These are phyloP conservation scores for Watsonalla cultraria DNA, from an alignment of 2,888 invertebrate genomes.

Conservation along the genomic window DNA sequence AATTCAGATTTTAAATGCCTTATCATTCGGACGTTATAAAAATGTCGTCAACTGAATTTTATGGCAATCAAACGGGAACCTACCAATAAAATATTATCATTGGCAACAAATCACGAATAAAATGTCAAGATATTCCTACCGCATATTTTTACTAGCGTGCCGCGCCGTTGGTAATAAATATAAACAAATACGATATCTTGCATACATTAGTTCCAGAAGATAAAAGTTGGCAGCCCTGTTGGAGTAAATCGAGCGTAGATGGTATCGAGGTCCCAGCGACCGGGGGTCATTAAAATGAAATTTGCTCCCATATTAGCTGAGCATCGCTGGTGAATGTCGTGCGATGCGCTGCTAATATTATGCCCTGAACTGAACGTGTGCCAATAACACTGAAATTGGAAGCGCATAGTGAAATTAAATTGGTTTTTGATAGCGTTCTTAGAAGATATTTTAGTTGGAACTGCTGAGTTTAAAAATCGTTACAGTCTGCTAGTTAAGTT, in stretches of 20 bases:
- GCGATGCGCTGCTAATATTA: slow-evolving; percentile 18
- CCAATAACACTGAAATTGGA: neutral
- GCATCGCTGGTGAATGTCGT: slow-evolving; percentile 26
- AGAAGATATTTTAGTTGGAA: neutral
- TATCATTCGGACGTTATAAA: too few species aligned
- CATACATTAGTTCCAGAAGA: slow-evolving; percentile 10
- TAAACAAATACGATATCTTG: neutral
- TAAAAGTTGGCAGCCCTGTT: slow-evolving; percentile 39
- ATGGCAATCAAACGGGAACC: neutral
- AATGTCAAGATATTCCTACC: neutral
- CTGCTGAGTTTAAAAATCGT: neutral
- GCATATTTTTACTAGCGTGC: neutral
- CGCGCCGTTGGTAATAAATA: neutral
- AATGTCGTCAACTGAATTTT: too few species aligned
- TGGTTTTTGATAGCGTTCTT: neutral
- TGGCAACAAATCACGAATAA: too few species aligned
- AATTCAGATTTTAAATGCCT: too few species aligned
- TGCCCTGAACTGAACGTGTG: slow-evolving; percentile 13
- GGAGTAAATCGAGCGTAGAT: slow-evolving; percentile 55
- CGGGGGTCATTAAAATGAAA: slow-evolving; percentile 70
- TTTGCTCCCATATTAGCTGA: slow-evolving; percentile 53
- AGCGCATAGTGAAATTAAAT: neutral
- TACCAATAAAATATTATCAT: neutral
- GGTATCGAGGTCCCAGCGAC: slow-evolving; percentile 40
- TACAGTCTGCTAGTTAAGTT: too few species aligned